Conservation (phyloP, 1,140 invertebrate genomes). For the Zophobas atratus region DNA sequence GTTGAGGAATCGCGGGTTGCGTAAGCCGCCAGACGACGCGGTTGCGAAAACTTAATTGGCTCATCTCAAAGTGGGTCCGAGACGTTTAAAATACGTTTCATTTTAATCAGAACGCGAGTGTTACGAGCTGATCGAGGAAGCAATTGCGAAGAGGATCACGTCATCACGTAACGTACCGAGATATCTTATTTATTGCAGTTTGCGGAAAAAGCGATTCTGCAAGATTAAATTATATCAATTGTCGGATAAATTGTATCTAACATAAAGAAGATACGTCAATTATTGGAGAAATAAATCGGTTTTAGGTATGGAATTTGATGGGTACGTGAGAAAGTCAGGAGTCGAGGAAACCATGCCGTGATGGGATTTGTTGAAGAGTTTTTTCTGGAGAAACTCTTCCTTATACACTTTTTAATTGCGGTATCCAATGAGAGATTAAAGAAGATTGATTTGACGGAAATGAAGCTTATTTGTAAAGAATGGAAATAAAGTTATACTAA, state of each 20-base stretch:
- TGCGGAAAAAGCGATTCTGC: conserved; percentile 36
- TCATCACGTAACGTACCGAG: conserved; percentile 21
- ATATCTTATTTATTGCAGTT: conserved; percentile 35
- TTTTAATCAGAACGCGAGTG: background rate
- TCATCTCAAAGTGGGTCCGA: background rate
- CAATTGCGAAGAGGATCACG: conserved; percentile 22
- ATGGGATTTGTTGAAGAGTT: conserved; percentile 15
- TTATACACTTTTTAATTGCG: conserved; percentile 22
- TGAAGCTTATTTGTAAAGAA: conserved; percentile 14
- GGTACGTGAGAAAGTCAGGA: conserved; percentile 55
- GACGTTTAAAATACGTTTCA: background rate
- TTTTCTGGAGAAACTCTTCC: conserved; percentile 14
- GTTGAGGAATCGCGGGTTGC: background rate
- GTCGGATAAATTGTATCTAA: conserved; percentile 54
- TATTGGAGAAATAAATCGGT: conserved; percentile 59
- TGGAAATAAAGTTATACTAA: conserved; percentile 71
- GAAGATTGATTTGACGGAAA: conserved; percentile 29
- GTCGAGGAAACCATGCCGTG: conserved; percentile 20
- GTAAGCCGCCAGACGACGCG: too few relatives aligned
- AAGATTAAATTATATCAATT: conserved; percentile 59
- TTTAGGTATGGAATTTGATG: conserved; percentile 56
- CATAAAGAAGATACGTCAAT: conserved; percentile 61
- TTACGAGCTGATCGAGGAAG: conserved; percentile 1
- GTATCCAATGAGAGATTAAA: conserved; percentile 15
- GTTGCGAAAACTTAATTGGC: background rate